Evolutionary conservation across 2,797 vertebrate genomes (phyloP).

Genomic region (Poecilia picta): DNA sequence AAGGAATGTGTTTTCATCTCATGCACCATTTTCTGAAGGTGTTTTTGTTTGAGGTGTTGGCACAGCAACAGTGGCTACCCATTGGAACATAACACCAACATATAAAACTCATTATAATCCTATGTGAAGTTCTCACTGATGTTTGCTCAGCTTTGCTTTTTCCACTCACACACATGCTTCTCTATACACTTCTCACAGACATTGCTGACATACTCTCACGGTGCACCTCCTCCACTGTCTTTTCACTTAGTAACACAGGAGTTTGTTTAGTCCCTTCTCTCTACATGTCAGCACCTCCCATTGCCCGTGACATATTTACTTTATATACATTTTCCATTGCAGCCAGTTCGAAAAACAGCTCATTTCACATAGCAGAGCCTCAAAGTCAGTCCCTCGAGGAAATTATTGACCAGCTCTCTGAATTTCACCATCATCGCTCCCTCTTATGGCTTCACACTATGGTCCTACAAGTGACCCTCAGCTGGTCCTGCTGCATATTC

Average conservation of each 20-base stretch:
- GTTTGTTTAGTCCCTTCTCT: constrained; percentile 80
- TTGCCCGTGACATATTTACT: constrained; percentile 71
- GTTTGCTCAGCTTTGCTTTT: constrained; percentile 83
- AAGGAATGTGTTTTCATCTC: constrained; percentile 64
- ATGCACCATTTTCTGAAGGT: constrained; percentile 61
- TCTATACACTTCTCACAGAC: constrained; percentile 59
- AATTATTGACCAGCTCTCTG: constrained; percentile 67
- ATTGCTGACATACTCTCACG: constrained; percentile 54
- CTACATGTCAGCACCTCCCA: constrained; percentile 77
- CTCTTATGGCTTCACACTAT: constrained; percentile 45
- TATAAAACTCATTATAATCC: constrained; percentile 78
- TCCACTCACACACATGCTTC: constrained; percentile 70
- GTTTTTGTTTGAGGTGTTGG: constrained; percentile 81
- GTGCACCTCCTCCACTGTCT: constrained; percentile 67
- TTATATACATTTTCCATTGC: constrained; percentile 76
- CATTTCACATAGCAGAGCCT: constrained; percentile 58
- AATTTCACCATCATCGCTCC: constrained; percentile 62
- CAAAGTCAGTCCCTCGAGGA: constrained; percentile 50
- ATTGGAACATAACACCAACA: constrained; percentile 73
- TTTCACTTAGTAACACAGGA: constrained; percentile 56
- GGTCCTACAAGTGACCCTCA: constrained; percentile 46
- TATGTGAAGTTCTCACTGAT: constrained; percentile 70
- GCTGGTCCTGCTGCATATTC: constrained; percentile 42
- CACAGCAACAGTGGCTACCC: constrained; percentile 75
- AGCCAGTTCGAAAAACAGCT: constrained; percentile 53